These are phyloP conservation scores for Drosophila eugracilis DNA, from an alignment of 1,140 invertebrate genomes.

Conservation along the genomic window DNA sequence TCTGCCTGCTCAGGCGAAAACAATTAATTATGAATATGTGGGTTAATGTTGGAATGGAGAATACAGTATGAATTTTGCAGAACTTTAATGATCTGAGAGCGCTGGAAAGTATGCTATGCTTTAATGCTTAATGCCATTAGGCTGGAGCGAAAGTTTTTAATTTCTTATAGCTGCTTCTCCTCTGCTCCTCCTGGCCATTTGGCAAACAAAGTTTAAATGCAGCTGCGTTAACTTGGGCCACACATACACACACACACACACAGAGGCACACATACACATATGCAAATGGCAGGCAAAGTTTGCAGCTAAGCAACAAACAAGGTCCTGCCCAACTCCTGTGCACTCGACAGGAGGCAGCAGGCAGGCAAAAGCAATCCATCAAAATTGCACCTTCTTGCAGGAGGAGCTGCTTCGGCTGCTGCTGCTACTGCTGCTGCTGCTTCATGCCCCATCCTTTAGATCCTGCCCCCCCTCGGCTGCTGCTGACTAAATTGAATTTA, in stretches of 20 bases:
- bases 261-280: constrained; percentile 19
- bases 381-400: constrained; percentile 84
- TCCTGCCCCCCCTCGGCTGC: constrained; percentile 9
- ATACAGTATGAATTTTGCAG: neutral
- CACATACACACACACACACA: constrained; percentile 42
- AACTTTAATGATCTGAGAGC: constrained; percentile 7
- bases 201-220: constrained; percentile 73
- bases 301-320: constrained; percentile 83
- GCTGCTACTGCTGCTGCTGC: constrained; percentile 42
- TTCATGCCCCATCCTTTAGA: constrained; percentile 2
- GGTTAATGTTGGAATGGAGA: constrained; percentile 16
- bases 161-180: constrained; percentile 48
- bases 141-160: constrained; percentile 63
- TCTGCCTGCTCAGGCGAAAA: constrained; percentile 30
- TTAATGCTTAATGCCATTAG: constrained; percentile 71
- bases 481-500: constrained; percentile 81
- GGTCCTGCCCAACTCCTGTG: constrained; percentile 51
- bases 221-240: constrained; percentile 76
- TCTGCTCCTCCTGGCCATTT: constrained; percentile 24
- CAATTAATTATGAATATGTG: constrained; percentile 49
- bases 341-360: constrained; percentile 30
- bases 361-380: constrained; percentile 81
- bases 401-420: constrained; percentile 21
- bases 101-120: constrained; percentile 45
- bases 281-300: constrained; percentile 65